Percentiles rank a stretch among this genome's conserved stretches.
phyloP scores from a whole-genome alignment of 1,140 invertebrate species.

The Sarcophaga peregrina region DNA sequence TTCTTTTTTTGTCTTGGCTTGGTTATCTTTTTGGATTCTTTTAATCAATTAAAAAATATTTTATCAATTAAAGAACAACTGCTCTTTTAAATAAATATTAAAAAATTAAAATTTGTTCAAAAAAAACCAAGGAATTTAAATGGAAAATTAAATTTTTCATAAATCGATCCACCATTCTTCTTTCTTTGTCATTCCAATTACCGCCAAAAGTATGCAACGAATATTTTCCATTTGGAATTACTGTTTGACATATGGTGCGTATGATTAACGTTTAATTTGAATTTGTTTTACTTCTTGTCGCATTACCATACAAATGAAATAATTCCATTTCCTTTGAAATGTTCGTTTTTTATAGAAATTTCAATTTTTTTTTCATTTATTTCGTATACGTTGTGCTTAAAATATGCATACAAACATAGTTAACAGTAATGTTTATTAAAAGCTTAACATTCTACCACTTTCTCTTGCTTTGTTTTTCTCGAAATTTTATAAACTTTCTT shows the following conservation, averaged over 20 bases:
- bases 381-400: constrained; percentile 33
- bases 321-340: neutral
- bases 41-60: too few relatives aligned
- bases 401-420: constrained; percentile 2
- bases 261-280: constrained; percentile 35
- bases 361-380: constrained; percentile 32
- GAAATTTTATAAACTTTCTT: neutral
- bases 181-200: too few relatives aligned
- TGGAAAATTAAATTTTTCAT: too few relatives aligned
- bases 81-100: too few relatives aligned
- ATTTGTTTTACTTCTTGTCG: constrained; percentile 3
- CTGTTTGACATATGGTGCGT: constrained; percentile 5
- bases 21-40: too few relatives aligned
- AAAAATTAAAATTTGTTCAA: too few relatives aligned
- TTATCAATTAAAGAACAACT: too few relatives aligned
- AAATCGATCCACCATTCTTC: too few relatives aligned
- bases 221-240: neutral
- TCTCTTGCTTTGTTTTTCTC: neutral
- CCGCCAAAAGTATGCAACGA: too few relatives aligned
- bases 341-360: neutral
- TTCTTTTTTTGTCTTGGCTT: too few relatives aligned
- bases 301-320: constrained; percentile 34
- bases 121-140: too few relatives aligned
- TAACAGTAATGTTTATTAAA: constrained; percentile 21
- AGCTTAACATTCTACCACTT: neutral